A percentile compares a stretch with the other conserved stretches of the same genome.
phyloP scores from a whole-genome alignment of 35 echinoderm and acorn worm species.

The Eucidaris tribuloides region DNA sequence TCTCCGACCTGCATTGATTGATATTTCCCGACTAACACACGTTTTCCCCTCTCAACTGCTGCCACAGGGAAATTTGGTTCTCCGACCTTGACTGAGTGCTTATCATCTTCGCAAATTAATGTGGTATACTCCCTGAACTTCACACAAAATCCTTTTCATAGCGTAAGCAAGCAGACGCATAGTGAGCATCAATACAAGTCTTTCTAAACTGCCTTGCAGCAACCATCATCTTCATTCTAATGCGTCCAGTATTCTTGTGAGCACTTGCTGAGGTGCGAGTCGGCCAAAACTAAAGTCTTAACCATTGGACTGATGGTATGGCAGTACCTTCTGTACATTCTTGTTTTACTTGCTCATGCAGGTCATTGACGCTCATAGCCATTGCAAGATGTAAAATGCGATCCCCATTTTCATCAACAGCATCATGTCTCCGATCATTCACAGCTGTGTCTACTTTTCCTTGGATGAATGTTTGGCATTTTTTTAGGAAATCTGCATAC shows the following conservation, averaged over 20 bases:
- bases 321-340: background rate
- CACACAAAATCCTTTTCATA: slow-evolving; percentile 8
- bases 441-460: background rate
- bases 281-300: background rate
- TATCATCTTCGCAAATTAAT: slow-evolving; percentile 31
- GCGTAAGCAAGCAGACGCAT: slow-evolving; percentile 1
- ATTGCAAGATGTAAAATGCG: slow-evolving; percentile 2
- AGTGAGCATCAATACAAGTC: background rate
- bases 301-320: background rate
- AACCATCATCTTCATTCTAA: slow-evolving; percentile 5
- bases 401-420: background rate
- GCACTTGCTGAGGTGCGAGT: background rate
- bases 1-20: background rate
- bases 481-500: background rate
- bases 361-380: background rate
- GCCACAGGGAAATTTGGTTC: slow-evolving; percentile 24
- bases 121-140: background rate
- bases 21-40: background rate
- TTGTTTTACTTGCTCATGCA: background rate
- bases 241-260: background rate
- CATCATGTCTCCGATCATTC: background rate
- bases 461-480: background rate
- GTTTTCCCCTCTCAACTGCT: background rate
- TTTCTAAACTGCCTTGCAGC: background rate
- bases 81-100: slow-evolving; percentile 2